Evolutionary conservation across 2,888 invertebrate species (phyloP).

Genomic region (Heliconius ismenius): DNA sequence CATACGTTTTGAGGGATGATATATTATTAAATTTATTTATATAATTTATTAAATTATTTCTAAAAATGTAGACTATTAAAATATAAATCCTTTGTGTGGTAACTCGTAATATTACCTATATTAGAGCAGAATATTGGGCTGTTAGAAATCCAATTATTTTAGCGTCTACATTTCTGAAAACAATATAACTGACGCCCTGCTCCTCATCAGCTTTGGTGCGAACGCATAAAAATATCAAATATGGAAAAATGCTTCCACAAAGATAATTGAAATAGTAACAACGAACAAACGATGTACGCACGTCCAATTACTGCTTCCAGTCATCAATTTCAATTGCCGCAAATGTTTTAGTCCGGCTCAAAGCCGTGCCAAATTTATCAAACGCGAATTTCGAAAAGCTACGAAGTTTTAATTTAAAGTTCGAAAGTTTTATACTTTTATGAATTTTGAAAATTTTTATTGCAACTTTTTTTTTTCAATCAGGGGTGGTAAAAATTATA

Average conservation of each 20-base stretch:
- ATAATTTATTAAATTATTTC: no score
- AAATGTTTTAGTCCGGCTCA: conserved; percentile 27
- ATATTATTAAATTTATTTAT: no score
- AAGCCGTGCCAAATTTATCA: conserved; percentile 22
- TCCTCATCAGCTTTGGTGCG: neutral
- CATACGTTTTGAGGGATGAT: no score
- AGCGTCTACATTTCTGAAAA: neutral
- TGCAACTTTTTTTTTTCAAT: neutral
- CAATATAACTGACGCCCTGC: neutral
- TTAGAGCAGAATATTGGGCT: neutral
- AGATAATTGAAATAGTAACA: conserved; percentile 39
- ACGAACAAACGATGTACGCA: conserved; percentile 23
- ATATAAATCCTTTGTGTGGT: neutral
- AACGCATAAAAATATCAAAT: conserved; percentile 17
- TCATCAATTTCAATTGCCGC: conserved; percentile 35
- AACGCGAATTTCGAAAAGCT: conserved; percentile 19
- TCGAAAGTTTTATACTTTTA: conserved; percentile 12
- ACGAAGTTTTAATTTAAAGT: conserved; percentile 17
- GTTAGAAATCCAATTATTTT: neutral
- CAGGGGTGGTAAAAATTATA: neutral
- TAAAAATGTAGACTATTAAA: no score
- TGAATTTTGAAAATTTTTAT: neutral
- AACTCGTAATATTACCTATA: neutral
- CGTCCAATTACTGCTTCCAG: conserved; percentile 34
- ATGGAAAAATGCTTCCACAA: conserved; percentile 32